Evolutionary conservation across 2,888 invertebrate genomes (phyloP), one percentile per base, ranked within the genome.

Genomic region (Leptinotarsa haldemani): DNA sequence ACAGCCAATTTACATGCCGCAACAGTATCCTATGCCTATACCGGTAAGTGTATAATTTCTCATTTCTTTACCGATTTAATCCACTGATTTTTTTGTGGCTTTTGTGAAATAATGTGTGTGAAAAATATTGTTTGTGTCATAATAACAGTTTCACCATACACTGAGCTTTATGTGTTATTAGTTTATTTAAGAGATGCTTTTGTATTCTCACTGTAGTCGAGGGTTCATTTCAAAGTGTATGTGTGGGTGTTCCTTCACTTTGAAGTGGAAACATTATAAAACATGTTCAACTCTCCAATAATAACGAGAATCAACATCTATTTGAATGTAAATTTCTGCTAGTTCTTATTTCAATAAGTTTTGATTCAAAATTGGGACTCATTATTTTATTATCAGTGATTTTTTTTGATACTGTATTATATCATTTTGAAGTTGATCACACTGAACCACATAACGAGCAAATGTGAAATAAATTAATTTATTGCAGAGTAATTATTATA

Each of bases 1-100:
- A 79, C 87, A 88, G 82, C 85, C 87, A 52, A 85, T 87, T 65
- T 87, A 86, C 79, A 85, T 88, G 85, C 88, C 89, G 73, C 88
- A 88, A 75, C 89, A 89, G 80, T 88, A 87, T 80, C 84, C 90
- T 86, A 89, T 84, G 89, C 84, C 82, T 52, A 85, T 87, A 83
- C 87, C 88, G 87, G 88, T 88, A 80, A 86, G 87, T 85, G n/a
- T 65, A 52, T 47, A 18, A 15, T 56, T 50, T 20, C 9, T 2
- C 2, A 40, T 40, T 40, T 40, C 40, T 40, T 9, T 0, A 40
- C 40, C 9, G 12, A 65, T 52, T 46, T 46, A 4, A n/a, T 18
- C 15, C 4, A 25, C 12, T 40, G 16, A 30, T 40, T 61, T 61
- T 61, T n/a, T 30, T 61, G 30, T 30, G 30, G 61, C 61, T 40